Base-by-base conservation (phyloP, 2,888 invertebrate species). In the Spicauda simplicius region DNA sequence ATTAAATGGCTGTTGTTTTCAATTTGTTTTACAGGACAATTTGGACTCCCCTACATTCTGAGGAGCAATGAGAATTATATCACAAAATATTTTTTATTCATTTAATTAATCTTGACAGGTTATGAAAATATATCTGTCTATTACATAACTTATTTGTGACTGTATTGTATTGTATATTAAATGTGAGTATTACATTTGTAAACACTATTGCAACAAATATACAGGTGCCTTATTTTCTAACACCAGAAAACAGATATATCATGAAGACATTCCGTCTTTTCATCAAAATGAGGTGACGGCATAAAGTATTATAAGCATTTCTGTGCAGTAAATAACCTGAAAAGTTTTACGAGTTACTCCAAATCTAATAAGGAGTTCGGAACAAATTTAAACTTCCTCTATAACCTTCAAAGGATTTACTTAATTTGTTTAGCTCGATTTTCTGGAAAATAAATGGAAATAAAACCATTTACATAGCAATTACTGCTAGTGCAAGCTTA, bases 351-450 rank as follows among this genome's bases (percentile, higher is more conserved):
- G 55, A 45, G 45, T 57, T 18, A 41, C 33, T 64, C 11, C 33
- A 52, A 57, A 64, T 64, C 52, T 48, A 55, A 50, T 30, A 64
- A 64, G 16, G 20, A 52, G 19, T 57, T 64, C 4, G 37, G 33
- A 64, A 57, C 57, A 64, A 64, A 57, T 64, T 58, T 41, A 64
- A 57, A 64, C 20, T 58, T 63, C 14, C 11, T 11, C 54, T 16
- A 55, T 45, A 53, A 63, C 58, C 41, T 33, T 58, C 58, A 58
- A 64, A 64, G 58, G 58, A 58, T 58, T 64, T 52, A 18, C 52
- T 14, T 41, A 41, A 41, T 41, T 41, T 11, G 41, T 41, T 41
- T 0, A 41, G 14, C 14, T 10, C 1, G 41, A 41, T 41, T 41
- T 14, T 41, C 14, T 14, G 14, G 14, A 12, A 41, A 10, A 5